Percentiles rank a stretch among this genome's conserved stretches.
Conservation (phyloP, 2,888 invertebrate genomes). For the Julus scandinavius region DNA sequence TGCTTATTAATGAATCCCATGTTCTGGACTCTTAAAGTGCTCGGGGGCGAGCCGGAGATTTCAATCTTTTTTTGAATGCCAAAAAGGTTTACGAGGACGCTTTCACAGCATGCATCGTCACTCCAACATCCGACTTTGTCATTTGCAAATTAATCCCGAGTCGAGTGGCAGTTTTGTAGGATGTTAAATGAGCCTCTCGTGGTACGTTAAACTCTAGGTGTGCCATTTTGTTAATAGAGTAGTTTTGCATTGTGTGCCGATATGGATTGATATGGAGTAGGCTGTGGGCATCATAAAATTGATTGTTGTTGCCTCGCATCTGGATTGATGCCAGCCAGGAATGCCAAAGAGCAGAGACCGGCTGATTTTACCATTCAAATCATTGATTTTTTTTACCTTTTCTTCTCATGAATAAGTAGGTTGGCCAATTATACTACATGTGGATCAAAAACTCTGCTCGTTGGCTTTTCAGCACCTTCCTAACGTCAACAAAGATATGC, state of each 20-base stretch:
- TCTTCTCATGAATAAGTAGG: slow-evolving; percentile 10
- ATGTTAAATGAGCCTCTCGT: slow-evolving; percentile 15
- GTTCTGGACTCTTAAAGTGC: not conserved
- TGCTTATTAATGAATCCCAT: not conserved
- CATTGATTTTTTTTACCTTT: slow-evolving; percentile 35
- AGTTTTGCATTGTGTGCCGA: slow-evolving; percentile 6
- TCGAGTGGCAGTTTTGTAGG: not conserved
- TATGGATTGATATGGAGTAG: slow-evolving; percentile 40
- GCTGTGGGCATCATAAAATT: slow-evolving; percentile 13
- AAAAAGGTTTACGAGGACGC: not conserved
- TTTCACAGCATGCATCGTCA: not conserved
- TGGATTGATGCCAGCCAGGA: slow-evolving; percentile 36
- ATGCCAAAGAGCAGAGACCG: slow-evolving; percentile 46
- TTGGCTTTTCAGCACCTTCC: not conserved
- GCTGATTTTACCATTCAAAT: slow-evolving; percentile 7
- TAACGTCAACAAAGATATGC: not conserved
- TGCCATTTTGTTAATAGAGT: slow-evolving; percentile 31
- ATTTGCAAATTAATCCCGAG: slow-evolving; percentile 34
- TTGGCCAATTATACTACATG: not conserved
- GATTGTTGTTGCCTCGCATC: slow-evolving; percentile 40
- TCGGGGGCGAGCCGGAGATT: not conserved
- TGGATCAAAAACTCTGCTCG: not conserved
- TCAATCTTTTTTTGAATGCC: not conserved
- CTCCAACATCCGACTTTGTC: not conserved
- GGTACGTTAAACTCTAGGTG: slow-evolving; percentile 43